These are phyloP conservation scores for Terebella lapidaria DNA, from an alignment of 2,888 invertebrate species.

Conservation along the genomic window DNA sequence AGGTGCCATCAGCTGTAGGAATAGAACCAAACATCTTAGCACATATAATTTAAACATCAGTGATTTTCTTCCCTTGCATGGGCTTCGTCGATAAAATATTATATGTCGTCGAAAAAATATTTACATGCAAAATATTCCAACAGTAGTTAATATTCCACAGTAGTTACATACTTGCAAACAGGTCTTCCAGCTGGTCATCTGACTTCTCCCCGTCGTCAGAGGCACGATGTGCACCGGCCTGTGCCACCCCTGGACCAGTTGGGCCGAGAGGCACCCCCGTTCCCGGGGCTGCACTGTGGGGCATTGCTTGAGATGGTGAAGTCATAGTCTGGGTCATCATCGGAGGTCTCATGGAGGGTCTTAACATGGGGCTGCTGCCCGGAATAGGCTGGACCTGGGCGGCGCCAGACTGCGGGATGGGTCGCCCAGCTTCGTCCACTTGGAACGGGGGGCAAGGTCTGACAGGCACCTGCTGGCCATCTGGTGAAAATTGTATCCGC, in stretches of 20 bases:
- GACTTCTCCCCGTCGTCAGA: constrained; percentile 5
- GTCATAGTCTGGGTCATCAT: background rate
- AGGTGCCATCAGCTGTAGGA: constrained; percentile 67
- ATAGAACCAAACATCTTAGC: background rate
- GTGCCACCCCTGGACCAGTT: background rate
- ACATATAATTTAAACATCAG: background rate
- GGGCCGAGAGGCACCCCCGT: background rate
- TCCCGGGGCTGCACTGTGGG: background rate
- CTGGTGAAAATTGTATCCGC: background rate
- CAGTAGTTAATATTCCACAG: no score
- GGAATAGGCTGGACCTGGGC: background rate
- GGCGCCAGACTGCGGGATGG: constrained; percentile 1
- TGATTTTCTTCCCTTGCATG: background rate
- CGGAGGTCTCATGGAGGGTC: background rate
- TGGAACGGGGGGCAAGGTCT: background rate
- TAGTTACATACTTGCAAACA: constrained; percentile 14
- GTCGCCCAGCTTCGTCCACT: background rate
- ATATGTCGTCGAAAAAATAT: no score
- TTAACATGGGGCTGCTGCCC: background rate
- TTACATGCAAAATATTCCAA: no score
- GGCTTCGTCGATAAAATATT: no score
- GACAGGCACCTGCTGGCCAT: constrained; percentile 3
- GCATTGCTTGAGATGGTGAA: background rate
- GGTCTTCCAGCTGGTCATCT: constrained; percentile 22
- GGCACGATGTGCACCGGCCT: background rate